Evolutionary conservation across 2,797 vertebrate genomes (phyloP).

Genomic region (Argya squamiceps): DNA sequence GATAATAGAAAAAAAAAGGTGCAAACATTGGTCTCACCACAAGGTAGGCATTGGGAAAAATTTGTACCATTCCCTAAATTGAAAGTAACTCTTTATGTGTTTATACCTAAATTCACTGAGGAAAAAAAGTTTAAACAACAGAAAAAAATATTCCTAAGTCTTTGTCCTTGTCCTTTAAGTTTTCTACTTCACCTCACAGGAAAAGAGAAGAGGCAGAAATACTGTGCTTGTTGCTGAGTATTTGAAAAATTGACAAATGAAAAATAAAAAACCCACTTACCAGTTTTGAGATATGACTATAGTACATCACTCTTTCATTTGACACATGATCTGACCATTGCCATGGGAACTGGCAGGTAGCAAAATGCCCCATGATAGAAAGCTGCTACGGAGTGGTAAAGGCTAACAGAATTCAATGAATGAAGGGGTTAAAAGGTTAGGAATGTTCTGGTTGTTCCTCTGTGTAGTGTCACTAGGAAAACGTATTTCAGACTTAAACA

Average conservation of each 20-base stretch:
- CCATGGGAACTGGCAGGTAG: conserved; percentile 27
- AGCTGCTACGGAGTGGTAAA: neutral
- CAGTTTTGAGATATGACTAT: neutral
- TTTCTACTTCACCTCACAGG: neutral
- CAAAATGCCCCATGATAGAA: neutral
- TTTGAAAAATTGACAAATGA: conserved; percentile 20
- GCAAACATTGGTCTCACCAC: neutral
- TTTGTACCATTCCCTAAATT: neutral
- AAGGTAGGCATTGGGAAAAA: neutral
- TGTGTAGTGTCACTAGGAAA: neutral
- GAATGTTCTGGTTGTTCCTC: neutral
- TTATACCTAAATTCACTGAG: neutral
- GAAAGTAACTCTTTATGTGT: neutral
- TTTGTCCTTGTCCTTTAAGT: neutral
- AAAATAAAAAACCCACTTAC: conserved; percentile 37
- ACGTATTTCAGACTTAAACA: neutral
- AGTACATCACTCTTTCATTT: neutral
- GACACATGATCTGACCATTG: neutral
- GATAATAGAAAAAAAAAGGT: neutral
- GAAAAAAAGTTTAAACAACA: neutral
- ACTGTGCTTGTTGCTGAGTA: neutral
- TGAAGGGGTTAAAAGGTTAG: conserved; percentile 19
- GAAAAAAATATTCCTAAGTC: neutral
- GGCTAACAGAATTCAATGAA: conserved; percentile 20
- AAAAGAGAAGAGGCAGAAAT: neutral